These are phyloP conservation scores for Oscarella lobularis DNA, from an alignment of 37 sponge, comb jelly and placozoan species.

Conservation along the genomic window DNA sequence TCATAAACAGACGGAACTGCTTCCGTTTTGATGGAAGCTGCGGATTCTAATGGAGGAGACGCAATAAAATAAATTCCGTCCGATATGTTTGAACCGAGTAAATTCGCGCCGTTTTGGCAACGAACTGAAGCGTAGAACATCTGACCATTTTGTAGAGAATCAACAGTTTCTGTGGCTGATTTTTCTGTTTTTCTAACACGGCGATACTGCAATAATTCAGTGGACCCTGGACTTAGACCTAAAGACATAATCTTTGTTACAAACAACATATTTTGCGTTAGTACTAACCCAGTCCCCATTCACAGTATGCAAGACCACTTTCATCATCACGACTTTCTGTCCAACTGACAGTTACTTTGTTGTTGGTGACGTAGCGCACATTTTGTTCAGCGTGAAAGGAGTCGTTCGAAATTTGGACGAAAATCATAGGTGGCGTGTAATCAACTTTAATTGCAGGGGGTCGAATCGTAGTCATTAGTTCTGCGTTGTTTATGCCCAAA, in stretches of 20 bases:
- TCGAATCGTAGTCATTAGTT: conserved; percentile 15
- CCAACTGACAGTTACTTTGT: conserved; percentile 20
- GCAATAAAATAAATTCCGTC: not conserved
- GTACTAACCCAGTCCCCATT: conserved; percentile 52
- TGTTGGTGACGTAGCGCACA: not conserved
- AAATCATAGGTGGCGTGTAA: too few relatives aligned
- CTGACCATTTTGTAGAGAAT: not conserved
- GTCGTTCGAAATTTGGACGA: too few relatives aligned
- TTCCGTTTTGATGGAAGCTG: not conserved
- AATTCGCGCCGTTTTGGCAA: not conserved
- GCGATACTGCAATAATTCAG: not conserved
- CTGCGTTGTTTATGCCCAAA: conserved; percentile 35
- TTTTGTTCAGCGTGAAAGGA: conserved; percentile 34
- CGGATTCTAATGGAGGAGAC: not conserved
- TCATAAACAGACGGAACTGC: not conserved
- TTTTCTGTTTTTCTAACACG: not conserved
- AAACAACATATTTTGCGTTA: not conserved
- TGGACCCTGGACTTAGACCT: not conserved
- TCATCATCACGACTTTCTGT: conserved; percentile 23
- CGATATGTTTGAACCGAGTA: not conserved
- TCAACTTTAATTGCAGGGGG: conserved; percentile 5
- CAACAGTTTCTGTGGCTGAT: not conserved
- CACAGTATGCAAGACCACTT: conserved; percentile 28
- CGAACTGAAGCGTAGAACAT: not conserved
- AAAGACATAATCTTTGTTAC: not conserved